phyloP scores from a whole-genome alignment of 2,113 vertebrate genomes.

The Rhinoderma darwinii region DNA sequence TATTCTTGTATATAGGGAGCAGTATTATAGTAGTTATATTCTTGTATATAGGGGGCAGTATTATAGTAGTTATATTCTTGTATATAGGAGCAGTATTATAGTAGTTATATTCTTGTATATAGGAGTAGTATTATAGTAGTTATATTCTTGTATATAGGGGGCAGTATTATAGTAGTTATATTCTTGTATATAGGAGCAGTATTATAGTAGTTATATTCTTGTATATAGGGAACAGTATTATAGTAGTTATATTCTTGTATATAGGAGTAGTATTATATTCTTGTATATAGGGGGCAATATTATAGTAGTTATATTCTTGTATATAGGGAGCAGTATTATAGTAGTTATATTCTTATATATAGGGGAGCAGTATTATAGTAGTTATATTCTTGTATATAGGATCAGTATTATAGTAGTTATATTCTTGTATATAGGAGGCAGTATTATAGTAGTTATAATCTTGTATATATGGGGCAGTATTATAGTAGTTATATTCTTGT shows the following conservation, averaged over 20 bases:
- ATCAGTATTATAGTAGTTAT: too few relatives aligned
- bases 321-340: neutral
- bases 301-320: too few relatives aligned
- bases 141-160: too few relatives aligned
- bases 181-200: neutral
- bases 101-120: too few relatives aligned
- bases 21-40: conserved; percentile 12
- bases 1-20: neutral
- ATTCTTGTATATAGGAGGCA: too few relatives aligned
- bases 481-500: neutral
- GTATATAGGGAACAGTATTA: too few relatives aligned
- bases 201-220: too few relatives aligned
- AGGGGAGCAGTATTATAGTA: neutral
- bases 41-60: neutral
- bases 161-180: neutral
- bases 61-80: neutral
- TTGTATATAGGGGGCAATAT: too few relatives aligned
- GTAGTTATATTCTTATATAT: neutral
- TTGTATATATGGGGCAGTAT: neutral
- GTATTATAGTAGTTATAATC: neutral
- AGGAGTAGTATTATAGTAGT: too few relatives aligned
- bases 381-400: too few relatives aligned
- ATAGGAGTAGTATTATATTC: too few relatives aligned
- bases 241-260: too few relatives aligned
- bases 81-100: conserved; percentile 1